Percentiles rank a stretch among this genome's conserved stretches.
Conservation (phyloP, 2,797 vertebrate species). For the Leptoclinus maculatus region DNA sequence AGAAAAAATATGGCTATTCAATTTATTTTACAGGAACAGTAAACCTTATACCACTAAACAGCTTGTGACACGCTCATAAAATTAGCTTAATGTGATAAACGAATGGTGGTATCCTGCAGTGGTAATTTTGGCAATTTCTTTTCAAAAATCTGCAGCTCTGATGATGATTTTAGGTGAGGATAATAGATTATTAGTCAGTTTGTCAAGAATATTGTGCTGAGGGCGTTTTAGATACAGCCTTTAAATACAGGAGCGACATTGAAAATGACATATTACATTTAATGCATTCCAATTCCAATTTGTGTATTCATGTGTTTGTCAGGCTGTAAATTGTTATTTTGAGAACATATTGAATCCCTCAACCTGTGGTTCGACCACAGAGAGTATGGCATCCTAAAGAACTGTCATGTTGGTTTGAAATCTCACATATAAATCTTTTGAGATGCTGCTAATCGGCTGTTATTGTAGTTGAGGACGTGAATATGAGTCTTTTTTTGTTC, state of each 20-base stretch:
- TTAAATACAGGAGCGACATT: background rate
- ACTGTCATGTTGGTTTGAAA: background rate
- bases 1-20: background rate
- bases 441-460: slow-evolving; percentile 3
- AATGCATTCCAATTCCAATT: background rate
- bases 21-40: background rate
- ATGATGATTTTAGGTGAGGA: background rate
- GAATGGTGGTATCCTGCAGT: too few relatives aligned
- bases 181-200: background rate
- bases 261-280: background rate
- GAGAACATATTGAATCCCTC: background rate
- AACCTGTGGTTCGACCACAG: background rate
- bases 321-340: background rate
- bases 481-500: background rate
- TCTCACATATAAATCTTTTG: background rate
- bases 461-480: background rate
- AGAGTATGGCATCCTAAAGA: background rate
- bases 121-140: too few relatives aligned
- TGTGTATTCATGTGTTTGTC: background rate
- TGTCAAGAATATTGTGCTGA: background rate
- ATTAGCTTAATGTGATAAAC: background rate
- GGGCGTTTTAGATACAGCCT: background rate
- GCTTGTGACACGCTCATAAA: background rate
- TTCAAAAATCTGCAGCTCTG: background rate
- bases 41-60: background rate